phyloP scores from a whole-genome alignment of 2,113 vertebrate genomes.

The Leucosticte australis region DNA sequence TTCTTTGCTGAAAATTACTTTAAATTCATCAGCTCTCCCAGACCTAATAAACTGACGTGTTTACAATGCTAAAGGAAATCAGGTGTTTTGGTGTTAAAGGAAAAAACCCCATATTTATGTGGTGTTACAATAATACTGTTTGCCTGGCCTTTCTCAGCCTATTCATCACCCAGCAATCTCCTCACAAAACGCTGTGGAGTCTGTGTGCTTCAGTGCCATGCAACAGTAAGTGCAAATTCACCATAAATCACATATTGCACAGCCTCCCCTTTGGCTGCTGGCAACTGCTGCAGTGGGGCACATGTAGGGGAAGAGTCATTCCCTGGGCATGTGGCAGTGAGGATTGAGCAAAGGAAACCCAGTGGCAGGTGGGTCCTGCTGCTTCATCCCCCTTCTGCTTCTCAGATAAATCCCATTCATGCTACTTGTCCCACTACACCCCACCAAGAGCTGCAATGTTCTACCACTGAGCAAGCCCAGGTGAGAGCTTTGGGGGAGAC shows the following conservation, averaged over 20 bases:
- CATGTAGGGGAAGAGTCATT: rapidly evolving
- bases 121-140: constrained; percentile 67
- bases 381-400: not conserved
- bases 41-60: constrained; percentile 71
- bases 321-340: not conserved
- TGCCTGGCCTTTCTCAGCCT: constrained; percentile 70
- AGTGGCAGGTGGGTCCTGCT: not conserved
- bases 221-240: constrained; percentile 38
- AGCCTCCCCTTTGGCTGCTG: not conserved
- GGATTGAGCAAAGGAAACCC: not conserved
- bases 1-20: constrained; percentile 31
- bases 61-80: constrained; percentile 76
- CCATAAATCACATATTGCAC: not conserved
- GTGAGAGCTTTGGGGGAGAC: not conserved
- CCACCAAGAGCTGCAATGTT: not conserved
- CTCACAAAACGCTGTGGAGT: constrained; percentile 45
- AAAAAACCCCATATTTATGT: constrained; percentile 73
- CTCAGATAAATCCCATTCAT: not conserved
- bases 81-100: constrained; percentile 72
- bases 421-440: not conserved
- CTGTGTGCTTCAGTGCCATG: constrained; percentile 1
- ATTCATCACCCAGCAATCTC: constrained; percentile 60
- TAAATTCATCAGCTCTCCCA: constrained; percentile 65
- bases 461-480: not conserved
- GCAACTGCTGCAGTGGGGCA: not conserved